Evolutionary conservation across 2,113 vertebrate genomes (phyloP).

Genomic region (Sylvietta virens): DNA sequence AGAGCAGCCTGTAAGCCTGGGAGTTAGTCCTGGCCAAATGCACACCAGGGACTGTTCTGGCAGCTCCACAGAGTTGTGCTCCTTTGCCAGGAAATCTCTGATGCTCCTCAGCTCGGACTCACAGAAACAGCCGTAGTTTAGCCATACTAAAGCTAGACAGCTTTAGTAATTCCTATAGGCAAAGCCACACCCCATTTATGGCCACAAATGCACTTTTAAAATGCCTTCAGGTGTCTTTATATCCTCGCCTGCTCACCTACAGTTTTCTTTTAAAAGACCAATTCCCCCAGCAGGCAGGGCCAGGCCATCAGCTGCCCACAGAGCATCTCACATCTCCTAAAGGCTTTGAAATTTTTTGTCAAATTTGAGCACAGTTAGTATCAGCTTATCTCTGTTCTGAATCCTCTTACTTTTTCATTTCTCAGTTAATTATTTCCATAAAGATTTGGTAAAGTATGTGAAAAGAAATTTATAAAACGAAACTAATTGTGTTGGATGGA

Average conservation of each 20-base stretch:
- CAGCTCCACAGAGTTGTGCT: not conserved
- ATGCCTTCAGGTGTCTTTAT: not conserved
- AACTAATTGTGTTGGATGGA: not conserved
- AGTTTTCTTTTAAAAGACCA: not conserved
- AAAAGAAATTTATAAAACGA: not conserved
- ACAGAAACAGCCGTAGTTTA: not conserved
- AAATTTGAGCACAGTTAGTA: not conserved
- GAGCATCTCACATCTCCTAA: not conserved
- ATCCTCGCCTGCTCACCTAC: not conserved
- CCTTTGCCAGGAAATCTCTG: not conserved
- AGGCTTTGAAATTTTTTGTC: not conserved
- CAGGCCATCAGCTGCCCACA: not conserved
- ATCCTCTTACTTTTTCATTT: not conserved
- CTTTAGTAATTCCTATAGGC: not conserved
- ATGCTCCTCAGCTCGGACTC: not conserved
- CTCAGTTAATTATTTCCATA: not conserved
- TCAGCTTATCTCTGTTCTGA: not conserved
- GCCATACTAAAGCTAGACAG: no score
- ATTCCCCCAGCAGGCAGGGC: not conserved
- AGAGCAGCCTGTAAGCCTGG: not conserved
- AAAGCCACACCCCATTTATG: not conserved
- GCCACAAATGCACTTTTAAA: not conserved
- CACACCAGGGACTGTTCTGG: not conserved
- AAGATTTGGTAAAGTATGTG: not conserved
- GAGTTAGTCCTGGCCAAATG: fast-evolving